Evolutionary conservation across 2,113 vertebrate genomes (phyloP).

Genomic region (Salvelinus namaycush): DNA sequence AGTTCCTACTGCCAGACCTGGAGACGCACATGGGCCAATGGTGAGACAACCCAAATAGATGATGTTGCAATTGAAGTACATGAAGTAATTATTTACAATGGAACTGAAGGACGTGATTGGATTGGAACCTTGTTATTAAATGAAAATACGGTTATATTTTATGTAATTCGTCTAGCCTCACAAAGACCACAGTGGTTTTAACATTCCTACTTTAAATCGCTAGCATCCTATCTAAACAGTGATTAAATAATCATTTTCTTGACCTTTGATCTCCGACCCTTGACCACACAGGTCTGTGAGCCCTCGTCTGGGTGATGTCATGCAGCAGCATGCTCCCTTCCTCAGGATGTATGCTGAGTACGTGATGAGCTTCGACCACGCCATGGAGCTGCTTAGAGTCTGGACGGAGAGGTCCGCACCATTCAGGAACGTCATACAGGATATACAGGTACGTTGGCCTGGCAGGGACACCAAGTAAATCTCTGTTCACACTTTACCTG

Average conservation of each 20-base stretch:
- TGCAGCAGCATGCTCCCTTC: constrained; percentile 86
- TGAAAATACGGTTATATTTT: no score
- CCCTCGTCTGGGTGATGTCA: constrained; percentile 82
- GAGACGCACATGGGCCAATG: constrained; percentile 79
- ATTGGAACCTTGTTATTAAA: no score
- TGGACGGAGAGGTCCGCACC: constrained; percentile 80
- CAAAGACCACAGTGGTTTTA: no score
- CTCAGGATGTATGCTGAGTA: constrained; percentile 90
- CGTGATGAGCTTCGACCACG: constrained; percentile 82
- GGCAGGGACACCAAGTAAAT: no score
- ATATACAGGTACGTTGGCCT: constrained; percentile 78
- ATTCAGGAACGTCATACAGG: constrained; percentile 80
- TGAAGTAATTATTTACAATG: no score
- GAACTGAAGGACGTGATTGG: no score
- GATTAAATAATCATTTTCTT: not conserved
- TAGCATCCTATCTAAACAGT: not conserved
- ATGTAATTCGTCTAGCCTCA: no score
- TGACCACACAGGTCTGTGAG: constrained; percentile 65
- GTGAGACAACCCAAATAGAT: constrained; percentile 60
- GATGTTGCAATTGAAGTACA: no score
- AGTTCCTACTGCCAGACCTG: constrained; percentile 87
- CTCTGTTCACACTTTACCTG: no score
- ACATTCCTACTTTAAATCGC: not conserved
- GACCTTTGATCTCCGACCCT: not conserved
- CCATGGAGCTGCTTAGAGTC: constrained; percentile 78